These are phyloP conservation scores for Tenebrosternarchus preto DNA, from an alignment of 2,113 vertebrate species.

Conservation along the genomic window DNA sequence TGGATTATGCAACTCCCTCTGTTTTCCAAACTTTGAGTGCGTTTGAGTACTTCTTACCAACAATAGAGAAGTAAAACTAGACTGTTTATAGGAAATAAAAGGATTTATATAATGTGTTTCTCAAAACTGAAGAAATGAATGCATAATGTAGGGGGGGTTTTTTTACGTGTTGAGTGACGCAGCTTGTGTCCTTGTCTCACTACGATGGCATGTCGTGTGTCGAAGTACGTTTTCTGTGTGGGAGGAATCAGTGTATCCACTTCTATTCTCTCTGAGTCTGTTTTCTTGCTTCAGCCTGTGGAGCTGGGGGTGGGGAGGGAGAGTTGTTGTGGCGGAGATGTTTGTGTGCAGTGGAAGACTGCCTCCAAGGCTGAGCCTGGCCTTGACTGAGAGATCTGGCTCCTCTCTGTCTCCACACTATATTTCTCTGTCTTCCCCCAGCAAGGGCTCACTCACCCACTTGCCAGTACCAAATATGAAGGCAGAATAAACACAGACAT, in stretches of 20 bases:
- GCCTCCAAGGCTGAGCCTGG: conserved; percentile 3
- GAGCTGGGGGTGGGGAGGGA: not conserved
- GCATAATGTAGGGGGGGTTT: not conserved
- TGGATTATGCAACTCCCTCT: too few relatives aligned
- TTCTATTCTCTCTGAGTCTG: conserved; percentile 41
- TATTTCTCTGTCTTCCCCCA: conserved; percentile 5
- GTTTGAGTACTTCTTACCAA: not conserved
- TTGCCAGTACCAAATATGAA: conserved; percentile 15
- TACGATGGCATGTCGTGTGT: not conserved
- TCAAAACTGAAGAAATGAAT: not conserved
- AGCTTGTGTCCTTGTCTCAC: conserved; percentile 31
- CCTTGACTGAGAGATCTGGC: conserved; percentile 30
- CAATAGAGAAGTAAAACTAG: conserved; percentile 4
- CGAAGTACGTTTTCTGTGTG: conserved; percentile 29
- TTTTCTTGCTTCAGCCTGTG: conserved; percentile 22
- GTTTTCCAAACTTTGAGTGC: too few relatives aligned
- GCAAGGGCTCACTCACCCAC: not conserved
- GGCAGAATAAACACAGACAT: not conserved
- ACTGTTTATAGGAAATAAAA: not conserved
- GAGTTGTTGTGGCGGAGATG: conserved; percentile 5
- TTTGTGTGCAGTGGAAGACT: conserved; percentile 34
- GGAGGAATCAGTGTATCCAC: conserved; percentile 44
- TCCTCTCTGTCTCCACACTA: conserved; percentile 10
- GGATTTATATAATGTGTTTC: not conserved
- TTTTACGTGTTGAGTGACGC: conserved; percentile 40